Conservation (phyloP, 2,797 vertebrate species). For the Molossus alvarezi region DNA sequence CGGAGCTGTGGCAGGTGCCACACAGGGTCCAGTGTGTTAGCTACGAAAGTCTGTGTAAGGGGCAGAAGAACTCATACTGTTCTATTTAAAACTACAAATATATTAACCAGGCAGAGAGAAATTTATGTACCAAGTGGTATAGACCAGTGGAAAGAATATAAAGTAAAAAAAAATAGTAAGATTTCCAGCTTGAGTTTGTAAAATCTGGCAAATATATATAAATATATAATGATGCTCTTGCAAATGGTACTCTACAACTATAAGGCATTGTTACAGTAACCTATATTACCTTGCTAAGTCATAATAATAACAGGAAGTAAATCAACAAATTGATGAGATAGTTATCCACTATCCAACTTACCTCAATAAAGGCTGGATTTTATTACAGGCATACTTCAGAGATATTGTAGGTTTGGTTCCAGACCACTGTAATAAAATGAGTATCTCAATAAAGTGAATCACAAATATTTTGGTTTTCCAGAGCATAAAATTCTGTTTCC, state of each 20-base stretch:
- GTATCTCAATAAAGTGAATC: background rate
- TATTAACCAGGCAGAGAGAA: background rate
- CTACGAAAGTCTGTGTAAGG: constrained; percentile 10
- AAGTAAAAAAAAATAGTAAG: background rate
- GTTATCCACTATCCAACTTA: background rate
- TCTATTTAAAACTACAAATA: constrained; percentile 40
- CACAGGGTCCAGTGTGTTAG: background rate
- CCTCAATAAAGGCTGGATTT: constrained; percentile 28
- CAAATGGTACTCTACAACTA: background rate
- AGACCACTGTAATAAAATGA: background rate
- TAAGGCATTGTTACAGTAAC: background rate
- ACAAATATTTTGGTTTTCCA: background rate
- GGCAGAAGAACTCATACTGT: background rate
- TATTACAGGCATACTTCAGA: background rate
- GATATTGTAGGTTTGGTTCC: background rate
- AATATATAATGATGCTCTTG: background rate
- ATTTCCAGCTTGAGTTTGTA: background rate
- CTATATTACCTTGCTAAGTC: background rate
- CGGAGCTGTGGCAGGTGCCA: background rate
- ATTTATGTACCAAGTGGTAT: background rate
- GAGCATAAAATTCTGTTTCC: background rate
- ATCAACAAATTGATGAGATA: background rate
- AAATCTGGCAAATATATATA: background rate
- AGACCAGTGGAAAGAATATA: background rate
- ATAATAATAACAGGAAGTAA: background rate